These are phyloP conservation scores for Acanthosoma haemorrhoidale DNA, from an alignment of 2,888 invertebrate species.

Conservation along the genomic window DNA sequence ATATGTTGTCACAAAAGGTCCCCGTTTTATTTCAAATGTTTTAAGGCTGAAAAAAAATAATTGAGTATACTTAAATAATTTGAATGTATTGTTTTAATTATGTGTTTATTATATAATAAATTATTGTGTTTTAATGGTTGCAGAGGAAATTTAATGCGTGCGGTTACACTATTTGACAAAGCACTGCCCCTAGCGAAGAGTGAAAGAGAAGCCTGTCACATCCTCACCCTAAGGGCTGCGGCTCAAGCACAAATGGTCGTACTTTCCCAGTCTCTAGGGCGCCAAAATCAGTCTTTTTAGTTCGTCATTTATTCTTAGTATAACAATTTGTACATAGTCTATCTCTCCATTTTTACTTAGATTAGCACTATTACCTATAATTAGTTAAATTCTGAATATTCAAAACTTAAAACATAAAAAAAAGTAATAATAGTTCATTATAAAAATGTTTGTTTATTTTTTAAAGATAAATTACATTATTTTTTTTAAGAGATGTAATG, in stretches of 20 bases:
- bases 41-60: not conserved
- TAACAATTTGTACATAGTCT: not conserved
- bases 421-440: too few relatives aligned
- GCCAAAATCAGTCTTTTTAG: not conserved
- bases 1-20: too few relatives aligned
- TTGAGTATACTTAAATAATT: not conserved
- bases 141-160: conserved; percentile 76
- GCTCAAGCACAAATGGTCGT: conserved; percentile 66
- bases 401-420: too few relatives aligned
- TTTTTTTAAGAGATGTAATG: too few relatives aligned
- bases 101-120: not conserved
- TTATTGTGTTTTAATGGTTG: conserved; percentile 44
- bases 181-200: conserved; percentile 81
- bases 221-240: conserved; percentile 84
- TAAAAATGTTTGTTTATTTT: too few relatives aligned
- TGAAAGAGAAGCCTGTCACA: conserved; percentile 81
- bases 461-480: too few relatives aligned
- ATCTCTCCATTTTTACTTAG: not conserved
- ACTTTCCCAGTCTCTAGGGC: not conserved
- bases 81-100: too few relatives aligned
- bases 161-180: conserved; percentile 80
- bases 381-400: too few relatives aligned
- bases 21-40: too few relatives aligned
- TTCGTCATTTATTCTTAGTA: not conserved
- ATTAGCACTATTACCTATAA: too few relatives aligned